Evolutionary conservation across 2,113 vertebrate genomes (phyloP).

Genomic region (Lepisosteus oculatus): DNA sequence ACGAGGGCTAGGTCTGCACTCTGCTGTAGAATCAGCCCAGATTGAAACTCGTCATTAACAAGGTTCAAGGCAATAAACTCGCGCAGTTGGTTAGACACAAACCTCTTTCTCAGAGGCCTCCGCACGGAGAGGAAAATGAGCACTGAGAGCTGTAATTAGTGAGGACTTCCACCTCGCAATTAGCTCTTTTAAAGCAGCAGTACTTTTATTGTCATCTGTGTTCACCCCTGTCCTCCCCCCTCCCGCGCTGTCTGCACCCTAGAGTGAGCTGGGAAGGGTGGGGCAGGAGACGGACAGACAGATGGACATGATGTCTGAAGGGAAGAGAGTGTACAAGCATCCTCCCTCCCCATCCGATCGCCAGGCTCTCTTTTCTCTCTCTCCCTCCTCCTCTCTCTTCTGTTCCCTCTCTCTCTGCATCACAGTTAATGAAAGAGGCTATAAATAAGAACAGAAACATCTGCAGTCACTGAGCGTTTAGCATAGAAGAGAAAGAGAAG

Average conservation of each 20-base stretch:
- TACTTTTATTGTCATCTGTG: constrained; percentile 48
- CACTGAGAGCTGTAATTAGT: constrained; percentile 65
- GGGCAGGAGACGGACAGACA: too few species aligned
- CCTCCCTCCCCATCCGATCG: constrained; percentile 48
- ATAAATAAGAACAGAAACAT: constrained; percentile 46
- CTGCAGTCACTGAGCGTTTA: constrained; percentile 37
- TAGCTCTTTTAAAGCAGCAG: constrained; percentile 54
- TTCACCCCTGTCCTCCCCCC: constrained; percentile 39
- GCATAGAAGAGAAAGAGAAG: constrained; percentile 28
- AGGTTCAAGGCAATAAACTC: too few species aligned
- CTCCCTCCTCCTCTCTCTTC: constrained; percentile 40
- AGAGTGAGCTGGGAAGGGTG: too few species aligned
- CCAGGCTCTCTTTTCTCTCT: constrained; percentile 28
- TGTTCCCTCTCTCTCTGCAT: constrained; percentile 62
- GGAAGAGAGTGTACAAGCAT: constrained; percentile 61
- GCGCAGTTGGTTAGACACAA: too few species aligned
- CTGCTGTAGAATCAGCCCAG: too few species aligned
- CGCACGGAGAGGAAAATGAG: constrained; percentile 60
- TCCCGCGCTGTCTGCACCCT: constrained; percentile 21
- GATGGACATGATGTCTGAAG: constrained; percentile 36
- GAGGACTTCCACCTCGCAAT: constrained; percentile 66
- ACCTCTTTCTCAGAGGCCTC: too few species aligned
- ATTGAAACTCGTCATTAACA: too few species aligned
- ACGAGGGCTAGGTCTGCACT: too few species aligned
- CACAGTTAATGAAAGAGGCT: constrained; percentile 68